These are phyloP conservation scores for Radopholus similis DNA, from an alignment of 1,140 invertebrate species.

Conservation along the genomic window DNA sequence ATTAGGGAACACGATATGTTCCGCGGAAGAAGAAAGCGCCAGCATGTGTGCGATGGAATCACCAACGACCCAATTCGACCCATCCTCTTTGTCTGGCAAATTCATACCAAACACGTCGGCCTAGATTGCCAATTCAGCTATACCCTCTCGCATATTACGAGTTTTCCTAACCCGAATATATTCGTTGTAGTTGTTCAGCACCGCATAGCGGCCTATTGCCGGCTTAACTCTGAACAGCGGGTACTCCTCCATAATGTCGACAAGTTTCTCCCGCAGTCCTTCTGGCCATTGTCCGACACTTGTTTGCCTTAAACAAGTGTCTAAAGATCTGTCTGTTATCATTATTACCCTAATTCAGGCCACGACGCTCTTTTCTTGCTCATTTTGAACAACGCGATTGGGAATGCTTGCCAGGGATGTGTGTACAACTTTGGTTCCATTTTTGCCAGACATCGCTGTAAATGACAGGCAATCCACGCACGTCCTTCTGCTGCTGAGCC, in stretches of 20 bases:
- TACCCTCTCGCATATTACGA: background rate
- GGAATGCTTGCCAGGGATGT: slow-evolving; percentile 35
- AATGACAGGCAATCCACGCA: background rate
- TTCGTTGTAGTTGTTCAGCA: slow-evolving; percentile 22
- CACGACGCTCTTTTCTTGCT: background rate
- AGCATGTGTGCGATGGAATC: slow-evolving; percentile 15
- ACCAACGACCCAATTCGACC: background rate
- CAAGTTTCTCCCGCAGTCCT: background rate
- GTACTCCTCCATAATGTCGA: slow-evolving; percentile 17
- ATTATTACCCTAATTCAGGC: no score
- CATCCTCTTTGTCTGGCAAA: background rate
- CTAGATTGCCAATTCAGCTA: background rate
- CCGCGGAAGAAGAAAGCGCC: background rate
- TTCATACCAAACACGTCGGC: slow-evolving; percentile 9
- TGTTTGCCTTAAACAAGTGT: no score
- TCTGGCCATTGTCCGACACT: background rate
- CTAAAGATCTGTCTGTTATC: no score
- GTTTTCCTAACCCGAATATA: slow-evolving; percentile 21
- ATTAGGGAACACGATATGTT: no score
- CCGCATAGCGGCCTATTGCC: background rate
- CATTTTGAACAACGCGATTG: slow-evolving; percentile 27
- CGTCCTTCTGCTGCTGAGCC: background rate
- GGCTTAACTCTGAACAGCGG: slow-evolving; percentile 13
- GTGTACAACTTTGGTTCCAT: slow-evolving; percentile 22
- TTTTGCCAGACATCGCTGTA: slow-evolving; percentile 19